These are phyloP conservation scores for Hololepta plana DNA, from an alignment of 2,888 invertebrate species.

Conservation along the genomic window DNA sequence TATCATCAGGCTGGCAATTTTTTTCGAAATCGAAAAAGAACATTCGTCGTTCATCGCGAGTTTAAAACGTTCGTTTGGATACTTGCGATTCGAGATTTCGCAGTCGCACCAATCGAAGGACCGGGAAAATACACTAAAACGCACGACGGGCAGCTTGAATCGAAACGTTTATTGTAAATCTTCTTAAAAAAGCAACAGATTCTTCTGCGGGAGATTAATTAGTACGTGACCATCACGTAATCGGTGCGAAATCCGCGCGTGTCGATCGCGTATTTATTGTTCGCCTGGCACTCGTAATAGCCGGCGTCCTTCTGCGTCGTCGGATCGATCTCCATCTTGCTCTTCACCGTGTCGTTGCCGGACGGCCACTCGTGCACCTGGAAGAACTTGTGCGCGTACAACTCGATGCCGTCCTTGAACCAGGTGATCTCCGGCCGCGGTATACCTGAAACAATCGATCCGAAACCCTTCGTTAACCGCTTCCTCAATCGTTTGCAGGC, in stretches of 20 bases:
- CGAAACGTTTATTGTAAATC: too few species aligned
- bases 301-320: conserved; percentile 55
- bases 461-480: not conserved
- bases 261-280: conserved; percentile 52
- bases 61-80: too few species aligned
- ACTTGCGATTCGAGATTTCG: too few species aligned
- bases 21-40: too few species aligned
- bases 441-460: conserved; percentile 24
- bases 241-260: conserved; percentile 48
- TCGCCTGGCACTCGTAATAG: conserved; percentile 53
- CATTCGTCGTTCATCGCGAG: too few species aligned
- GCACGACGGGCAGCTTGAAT: too few species aligned
- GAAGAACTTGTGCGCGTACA: conserved; percentile 51
- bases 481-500: conserved; percentile 4
- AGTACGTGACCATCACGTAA: conserved; percentile 35
- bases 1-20: too few species aligned
- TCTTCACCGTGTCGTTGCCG: conserved; percentile 45
- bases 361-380: conserved; percentile 52
- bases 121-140: too few species aligned
- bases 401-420: conserved; percentile 59
- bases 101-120: too few species aligned
- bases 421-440: conserved; percentile 60
- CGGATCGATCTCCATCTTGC: conserved; percentile 58
- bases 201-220: conserved; percentile 10
- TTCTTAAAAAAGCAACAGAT: too few species aligned